Evolutionary conservation across 1,140 invertebrate genomes (phyloP).

Genomic region (Armadillidium nasatum): DNA sequence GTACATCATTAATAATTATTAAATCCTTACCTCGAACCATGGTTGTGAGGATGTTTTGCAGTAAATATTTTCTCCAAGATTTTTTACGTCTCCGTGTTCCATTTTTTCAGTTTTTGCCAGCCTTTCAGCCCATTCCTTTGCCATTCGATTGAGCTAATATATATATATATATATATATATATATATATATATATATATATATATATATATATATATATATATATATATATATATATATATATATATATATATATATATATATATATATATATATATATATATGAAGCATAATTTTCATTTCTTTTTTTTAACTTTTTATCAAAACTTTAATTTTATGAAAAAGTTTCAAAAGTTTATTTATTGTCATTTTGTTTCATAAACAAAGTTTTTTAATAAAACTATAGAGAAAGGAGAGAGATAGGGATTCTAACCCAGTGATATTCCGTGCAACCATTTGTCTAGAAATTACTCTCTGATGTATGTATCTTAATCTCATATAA

Average conservation of each 20-base stretch:
- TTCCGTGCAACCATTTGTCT: no score
- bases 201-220: slow-evolving; percentile 5
- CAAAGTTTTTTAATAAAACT: no score
- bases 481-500: no score
- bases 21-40: not conserved
- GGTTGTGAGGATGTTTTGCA: not conserved
- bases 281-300: no score
- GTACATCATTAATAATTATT: no score
- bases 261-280: not conserved
- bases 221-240: slow-evolving; percentile 14
- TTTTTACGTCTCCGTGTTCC: not conserved
- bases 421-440: no score
- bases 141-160: not conserved
- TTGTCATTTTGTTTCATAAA: no score
- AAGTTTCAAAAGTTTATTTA: no score
- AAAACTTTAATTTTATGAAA: no score
- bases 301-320: no score
- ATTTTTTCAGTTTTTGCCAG: not conserved
- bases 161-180: not conserved
- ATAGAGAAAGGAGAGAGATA: no score
- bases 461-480: no score
- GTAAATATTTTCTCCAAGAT: not conserved
- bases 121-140: not conserved
- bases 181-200: slow-evolving; percentile 4
- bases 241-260: slow-evolving; percentile 13